Conservation (phyloP, 1,140 invertebrate genomes). For the Cylas formicarius region DNA sequence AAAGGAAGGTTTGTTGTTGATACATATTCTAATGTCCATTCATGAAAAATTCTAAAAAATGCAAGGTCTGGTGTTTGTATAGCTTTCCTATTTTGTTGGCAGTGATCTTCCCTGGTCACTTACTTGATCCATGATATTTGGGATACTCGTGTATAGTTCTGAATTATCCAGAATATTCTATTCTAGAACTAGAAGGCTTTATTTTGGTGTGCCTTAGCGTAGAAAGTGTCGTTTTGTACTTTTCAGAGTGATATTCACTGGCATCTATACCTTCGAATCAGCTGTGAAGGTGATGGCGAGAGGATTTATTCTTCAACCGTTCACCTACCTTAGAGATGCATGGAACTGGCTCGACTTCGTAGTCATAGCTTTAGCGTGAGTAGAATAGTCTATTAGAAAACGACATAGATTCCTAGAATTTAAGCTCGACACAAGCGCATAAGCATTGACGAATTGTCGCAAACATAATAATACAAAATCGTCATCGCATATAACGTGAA, state of each 20-base stretch:
- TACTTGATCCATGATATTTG: too few relatives aligned
- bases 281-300: constrained; percentile 97
- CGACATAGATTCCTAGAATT: constrained; percentile 13
- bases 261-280: constrained; percentile 98
- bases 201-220: constrained; percentile 9
- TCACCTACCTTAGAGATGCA: constrained; percentile 99
- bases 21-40: too few relatives aligned
- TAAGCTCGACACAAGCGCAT: too few relatives aligned
- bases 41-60: too few relatives aligned
- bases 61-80: too few relatives aligned
- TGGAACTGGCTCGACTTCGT: constrained; percentile 99
- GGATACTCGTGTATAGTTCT: too few relatives aligned
- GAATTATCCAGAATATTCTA: not conserved
- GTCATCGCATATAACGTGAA: too few relatives aligned
- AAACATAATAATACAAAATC: too few relatives aligned
- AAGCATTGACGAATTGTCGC: too few relatives aligned
- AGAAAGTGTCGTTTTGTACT: constrained; percentile 17
- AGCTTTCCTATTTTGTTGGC: too few relatives aligned
- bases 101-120: too few relatives aligned
- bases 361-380: constrained; percentile 99
- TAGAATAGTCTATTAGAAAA: constrained; percentile 48
- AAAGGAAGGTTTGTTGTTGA: too few relatives aligned
- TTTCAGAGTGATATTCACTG: constrained; percentile 97
- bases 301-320: constrained; percentile 97
- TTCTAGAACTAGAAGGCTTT: constrained; percentile 2